Percentiles rank a stretch among this genome's conserved stretches.
Evolutionary conservation across 2,797 vertebrate species (phyloP).

Genomic region (Xiphorhynchus erythropygius): DNA sequence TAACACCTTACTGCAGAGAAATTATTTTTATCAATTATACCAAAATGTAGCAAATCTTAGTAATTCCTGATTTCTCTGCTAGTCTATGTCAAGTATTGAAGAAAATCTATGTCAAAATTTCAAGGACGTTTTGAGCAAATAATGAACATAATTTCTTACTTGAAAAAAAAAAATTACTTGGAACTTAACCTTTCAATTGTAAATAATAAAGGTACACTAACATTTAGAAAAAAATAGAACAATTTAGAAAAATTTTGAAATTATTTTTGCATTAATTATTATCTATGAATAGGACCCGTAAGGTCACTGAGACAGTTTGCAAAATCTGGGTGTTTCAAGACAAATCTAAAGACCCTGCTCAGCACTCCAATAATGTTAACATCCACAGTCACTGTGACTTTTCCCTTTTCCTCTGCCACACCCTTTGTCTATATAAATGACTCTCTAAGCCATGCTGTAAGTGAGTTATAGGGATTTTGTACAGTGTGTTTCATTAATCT

Average conservation of each 20-base stretch:
- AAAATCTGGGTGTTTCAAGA: not conserved
- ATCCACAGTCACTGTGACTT: not conserved
- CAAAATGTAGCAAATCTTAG: not conserved
- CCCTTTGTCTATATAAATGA: accelerated
- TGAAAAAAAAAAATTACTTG: not conserved
- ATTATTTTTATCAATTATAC: not conserved
- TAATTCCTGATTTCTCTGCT: not conserved
- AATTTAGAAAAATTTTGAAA: not conserved
- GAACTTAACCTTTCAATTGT: not conserved
- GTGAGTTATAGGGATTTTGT: not conserved
- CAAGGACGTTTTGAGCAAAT: not conserved
- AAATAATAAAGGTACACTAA: not conserved
- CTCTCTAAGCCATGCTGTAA: not conserved
- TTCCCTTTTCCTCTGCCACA: not conserved
- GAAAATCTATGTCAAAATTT: not conserved
- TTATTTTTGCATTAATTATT: not conserved
- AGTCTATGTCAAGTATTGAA: not conserved
- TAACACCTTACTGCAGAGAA: not conserved
- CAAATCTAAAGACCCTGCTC: not conserved
- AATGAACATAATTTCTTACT: not conserved
- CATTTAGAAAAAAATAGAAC: not conserved
- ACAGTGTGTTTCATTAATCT: not conserved
- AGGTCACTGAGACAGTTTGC: not conserved
- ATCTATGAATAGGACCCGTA: not conserved
- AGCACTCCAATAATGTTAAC: not conserved